Base-by-base conservation (phyloP, 2,113 vertebrate species). In the Aleadryas rufinucha region DNA sequence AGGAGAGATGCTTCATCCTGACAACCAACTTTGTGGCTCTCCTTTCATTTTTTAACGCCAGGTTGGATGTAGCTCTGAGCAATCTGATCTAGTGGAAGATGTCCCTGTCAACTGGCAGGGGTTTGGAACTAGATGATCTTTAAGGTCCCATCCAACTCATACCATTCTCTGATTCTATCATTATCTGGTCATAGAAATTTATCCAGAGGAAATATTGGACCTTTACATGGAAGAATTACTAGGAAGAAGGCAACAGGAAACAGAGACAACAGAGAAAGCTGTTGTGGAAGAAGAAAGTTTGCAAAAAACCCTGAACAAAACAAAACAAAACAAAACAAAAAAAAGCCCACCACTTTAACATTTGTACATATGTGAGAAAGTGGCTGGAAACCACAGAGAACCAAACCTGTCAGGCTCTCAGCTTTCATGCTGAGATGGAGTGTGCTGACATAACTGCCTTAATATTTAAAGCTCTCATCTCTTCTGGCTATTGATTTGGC, bases 401-500 rank as follows among this genome's bases (percentile, higher is more conserved):
- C 6, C 17, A 90, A 64, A 50, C 14, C 31, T 57, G 70, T 78
- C 13, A 18, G 49, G 7, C 37, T 87, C 27, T 89, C 57, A 26
- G n/a, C 16, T 83, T 85, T 78, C 61, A 90, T 90, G 45, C 42
- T 84, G 77, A 90, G 63, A 65, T 47, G 15, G 59, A 82, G 27
- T 74, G 47, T 70, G 70, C 69, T 90, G 44, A 64, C 85, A 90
- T 83, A 95, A 56, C 81, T 66, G 35, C 68, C 91, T 90, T 94
- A 94, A 91, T 92, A 78, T 91, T 94, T 89, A 90, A 97, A 85
- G 42, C 39, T 87, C 39, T 71, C 94, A 37, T 94, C 57, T 95
- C 78, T 86, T 95, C 89, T 84, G 84, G 72, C 56, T 96, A 86
- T 95, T 95, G 90, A 90, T 95, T 93, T 79, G 53, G 16, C 95